Conservation (phyloP, 2,113 vertebrate species). For the Oryzias javanicus region DNA sequence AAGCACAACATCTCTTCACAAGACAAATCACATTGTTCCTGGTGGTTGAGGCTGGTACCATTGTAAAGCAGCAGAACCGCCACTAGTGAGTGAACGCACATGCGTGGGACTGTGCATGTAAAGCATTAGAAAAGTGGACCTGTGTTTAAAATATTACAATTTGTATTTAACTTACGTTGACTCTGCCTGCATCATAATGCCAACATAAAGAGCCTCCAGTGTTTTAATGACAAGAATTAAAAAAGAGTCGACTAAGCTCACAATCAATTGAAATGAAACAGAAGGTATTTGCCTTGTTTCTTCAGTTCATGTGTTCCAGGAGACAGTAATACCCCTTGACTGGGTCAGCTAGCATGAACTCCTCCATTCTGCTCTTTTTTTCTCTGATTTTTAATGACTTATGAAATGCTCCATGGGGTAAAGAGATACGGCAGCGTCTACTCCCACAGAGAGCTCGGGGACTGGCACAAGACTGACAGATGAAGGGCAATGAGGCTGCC, state of each 20-base stretch:
- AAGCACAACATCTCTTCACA: too few relatives aligned
- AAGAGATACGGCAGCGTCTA: constrained; percentile 20
- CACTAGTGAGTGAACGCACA: too few relatives aligned
- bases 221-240: too few relatives aligned
- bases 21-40: too few relatives aligned
- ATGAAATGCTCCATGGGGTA: constrained; percentile 16
- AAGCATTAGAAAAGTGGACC: too few relatives aligned
- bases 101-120: too few relatives aligned
- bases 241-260: background rate
- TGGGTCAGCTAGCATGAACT: constrained; percentile 38
- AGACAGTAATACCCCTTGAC: constrained; percentile 36
- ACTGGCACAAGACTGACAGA: constrained; percentile 39
- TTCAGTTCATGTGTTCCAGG: background rate
- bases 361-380: constrained; percentile 33
- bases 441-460: constrained; percentile 14
- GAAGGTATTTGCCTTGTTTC: background rate
- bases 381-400: constrained; percentile 31
- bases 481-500: constrained; percentile 46
- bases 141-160: too few relatives aligned
- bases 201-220: too few relatives aligned
- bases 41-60: too few relatives aligned
- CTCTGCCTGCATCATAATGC: too few relatives aligned
- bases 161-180: too few relatives aligned
- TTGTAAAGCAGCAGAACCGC: too few relatives aligned
- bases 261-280: background rate